Evolutionary conservation across 2,113 vertebrate genomes (phyloP).

Genomic region (Cyanistes caeruleus): DNA sequence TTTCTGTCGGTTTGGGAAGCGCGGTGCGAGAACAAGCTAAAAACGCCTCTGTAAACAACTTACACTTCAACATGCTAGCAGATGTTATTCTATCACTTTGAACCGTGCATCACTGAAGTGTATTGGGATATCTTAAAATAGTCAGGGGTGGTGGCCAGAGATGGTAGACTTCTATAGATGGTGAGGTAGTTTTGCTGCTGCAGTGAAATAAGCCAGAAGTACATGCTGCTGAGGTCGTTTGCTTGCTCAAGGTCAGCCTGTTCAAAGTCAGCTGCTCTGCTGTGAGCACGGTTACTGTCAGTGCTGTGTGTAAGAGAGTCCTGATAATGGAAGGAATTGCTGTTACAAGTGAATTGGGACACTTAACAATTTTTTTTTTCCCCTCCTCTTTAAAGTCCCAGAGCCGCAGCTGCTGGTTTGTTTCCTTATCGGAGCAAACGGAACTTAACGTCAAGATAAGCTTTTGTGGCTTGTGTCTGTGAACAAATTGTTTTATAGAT

Average conservation of each 20-base stretch:
- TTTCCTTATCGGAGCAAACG: not conserved
- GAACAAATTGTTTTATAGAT: not conserved
- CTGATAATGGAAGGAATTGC: constrained; percentile 56
- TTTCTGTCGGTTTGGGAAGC: not conserved
- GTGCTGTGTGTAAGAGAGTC: constrained; percentile 12
- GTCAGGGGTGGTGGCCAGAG: constrained; percentile 81
- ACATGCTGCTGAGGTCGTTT: constrained; percentile 83
- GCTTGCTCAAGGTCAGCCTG: constrained; percentile 90
- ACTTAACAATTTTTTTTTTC: not conserved
- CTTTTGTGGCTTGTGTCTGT: not conserved
- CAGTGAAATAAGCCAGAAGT: constrained; percentile 88
- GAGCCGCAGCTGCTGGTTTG: not conserved
- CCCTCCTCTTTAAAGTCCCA: not conserved
- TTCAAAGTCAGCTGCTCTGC: constrained; percentile 84
- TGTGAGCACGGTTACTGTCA: constrained; percentile 69
- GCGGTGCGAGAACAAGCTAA: not conserved
- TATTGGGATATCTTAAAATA: constrained; percentile 91
- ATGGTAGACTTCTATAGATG: constrained; percentile 96
- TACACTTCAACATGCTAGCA: constrained; percentile 68
- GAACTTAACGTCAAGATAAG: constrained; percentile 30
- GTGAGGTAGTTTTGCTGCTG: constrained; percentile 86
- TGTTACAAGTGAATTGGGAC: constrained; percentile 47
- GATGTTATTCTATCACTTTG: constrained; percentile 77
- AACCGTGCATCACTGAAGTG: constrained; percentile 77
- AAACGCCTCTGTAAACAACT: constrained; percentile 67